Conservation (phyloP, 1,140 invertebrate genomes). For the Gryllus bimaculatus region DNA sequence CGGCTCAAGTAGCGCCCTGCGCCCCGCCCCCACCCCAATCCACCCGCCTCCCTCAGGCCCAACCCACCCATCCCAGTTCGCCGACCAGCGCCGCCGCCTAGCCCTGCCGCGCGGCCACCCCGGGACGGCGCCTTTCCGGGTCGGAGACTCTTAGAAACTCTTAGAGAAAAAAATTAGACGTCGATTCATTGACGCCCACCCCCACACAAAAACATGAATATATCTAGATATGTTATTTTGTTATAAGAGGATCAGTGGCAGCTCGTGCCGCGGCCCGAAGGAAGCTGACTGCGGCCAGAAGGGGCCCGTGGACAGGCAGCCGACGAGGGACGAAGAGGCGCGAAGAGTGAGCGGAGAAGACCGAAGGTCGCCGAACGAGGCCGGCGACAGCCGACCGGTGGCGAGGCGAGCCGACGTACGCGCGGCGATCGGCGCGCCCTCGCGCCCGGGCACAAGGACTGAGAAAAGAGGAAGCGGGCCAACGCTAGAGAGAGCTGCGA, state of each 20-base stretch:
- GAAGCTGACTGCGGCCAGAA: background rate
- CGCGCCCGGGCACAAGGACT: background rate
- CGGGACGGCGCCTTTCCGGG: too few species aligned
- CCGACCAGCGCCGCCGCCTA: background rate
- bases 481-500: background rate
- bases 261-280: background rate
- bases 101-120: too few species aligned
- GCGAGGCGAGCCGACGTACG: background rate
- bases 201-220: background rate
- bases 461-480: background rate
- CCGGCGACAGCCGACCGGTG: background rate
- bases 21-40: background rate
- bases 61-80: too few species aligned
- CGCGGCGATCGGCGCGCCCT: too few species aligned
- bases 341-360: background rate
- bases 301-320: too few species aligned
- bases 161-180: slow-evolving; percentile 5
- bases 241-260: background rate
- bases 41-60: too few species aligned
- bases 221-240: slow-evolving; percentile 2
- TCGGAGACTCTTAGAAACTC: background rate
- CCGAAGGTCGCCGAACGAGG: background rate
- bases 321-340: background rate
- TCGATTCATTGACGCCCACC: background rate
- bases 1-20: slow-evolving; percentile 44